Conservation (phyloP, 2,888 invertebrate species). For the Lasioglossum leucozonium region DNA sequence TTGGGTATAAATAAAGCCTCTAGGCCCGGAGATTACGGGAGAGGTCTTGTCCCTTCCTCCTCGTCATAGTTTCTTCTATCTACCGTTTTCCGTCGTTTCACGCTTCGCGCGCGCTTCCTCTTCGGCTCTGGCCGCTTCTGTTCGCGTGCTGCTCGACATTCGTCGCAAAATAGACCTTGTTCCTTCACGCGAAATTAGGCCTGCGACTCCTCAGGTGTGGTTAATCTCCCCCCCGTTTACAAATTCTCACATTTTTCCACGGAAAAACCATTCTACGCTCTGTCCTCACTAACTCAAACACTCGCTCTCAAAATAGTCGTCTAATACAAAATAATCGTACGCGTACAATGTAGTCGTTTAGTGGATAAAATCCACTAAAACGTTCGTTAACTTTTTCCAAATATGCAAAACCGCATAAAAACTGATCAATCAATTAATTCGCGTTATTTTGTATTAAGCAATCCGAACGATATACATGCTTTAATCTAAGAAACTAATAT, state of each 20-base stretch:
- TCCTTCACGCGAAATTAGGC: constrained; percentile 9
- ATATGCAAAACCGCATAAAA: no score
- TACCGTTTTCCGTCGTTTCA: constrained; percentile 44
- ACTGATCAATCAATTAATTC: neutral
- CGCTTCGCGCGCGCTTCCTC: constrained; percentile 13
- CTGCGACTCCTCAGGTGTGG: neutral
- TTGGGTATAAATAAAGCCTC: constrained; percentile 83
- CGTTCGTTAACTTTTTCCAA: no score
- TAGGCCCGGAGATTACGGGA: constrained; percentile 77
- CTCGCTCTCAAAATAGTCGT: neutral
- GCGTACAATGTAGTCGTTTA: no score
- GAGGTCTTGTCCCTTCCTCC: constrained; percentile 56
- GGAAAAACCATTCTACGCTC: neutral
- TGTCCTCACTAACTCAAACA: neutral
- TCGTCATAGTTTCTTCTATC: constrained; percentile 53
- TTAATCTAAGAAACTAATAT: neutral
- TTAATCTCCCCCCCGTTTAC: neutral
- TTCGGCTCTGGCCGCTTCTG: neutral
- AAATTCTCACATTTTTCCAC: neutral
- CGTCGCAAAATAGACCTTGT: constrained; percentile 62
- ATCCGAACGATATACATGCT: neutral
- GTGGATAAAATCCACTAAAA: no score
- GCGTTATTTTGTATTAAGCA: no score
- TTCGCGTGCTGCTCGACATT: constrained; percentile 11
- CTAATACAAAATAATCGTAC: no score